Evolutionary conservation across 2,888 invertebrate genomes (phyloP), one percentile per base, ranked within the genome.

Genomic region (Timandra comae): DNA sequence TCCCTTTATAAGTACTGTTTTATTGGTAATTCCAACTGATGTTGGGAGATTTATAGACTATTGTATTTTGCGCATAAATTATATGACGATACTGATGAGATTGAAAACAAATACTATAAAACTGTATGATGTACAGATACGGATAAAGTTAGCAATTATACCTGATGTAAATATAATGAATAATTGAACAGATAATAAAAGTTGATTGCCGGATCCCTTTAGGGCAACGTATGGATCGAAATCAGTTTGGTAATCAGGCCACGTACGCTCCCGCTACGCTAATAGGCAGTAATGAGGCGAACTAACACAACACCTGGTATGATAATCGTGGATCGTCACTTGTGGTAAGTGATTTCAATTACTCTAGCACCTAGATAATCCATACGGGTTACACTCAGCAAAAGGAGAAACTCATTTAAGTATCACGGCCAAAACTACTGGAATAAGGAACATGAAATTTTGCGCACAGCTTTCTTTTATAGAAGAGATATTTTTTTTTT

Each of bases 201-300:
- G 49, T 48, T 56, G 57, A 65, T 55, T 54, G 61, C 53, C 47
- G 49, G 40, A 47, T 58, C 53, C 59, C 65, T 57, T 56, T 52
- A 62, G 61, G 51, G 49, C 52, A 47, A 35, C 33, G 51, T 56
- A 61, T 60, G 67, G 69, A 58, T 55, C 55, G 62, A 59, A 57
- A 59, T 53, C 49, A 38, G 33, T 58, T 78, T 57, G 39, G 44
- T 48, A 77, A 60, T 57, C 79, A 43, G 51, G 43, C 53, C 81
- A 77, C 76, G 80, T 72, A 45, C 60, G 67, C 55, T 65, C 62
- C 56, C 51, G 55, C 58, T 58, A 60, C 58, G 57, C 65, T 80
- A 76, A 79, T 75, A 71, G 72, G 41, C 60, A 41, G 58, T 80
- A 79, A 80, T 74, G 69, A 75, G 66, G 56, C 56, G 43, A 58